These are phyloP conservation scores for Crocuta crocuta DNA, from an alignment of 2,113 vertebrate genomes.

Conservation along the genomic window DNA sequence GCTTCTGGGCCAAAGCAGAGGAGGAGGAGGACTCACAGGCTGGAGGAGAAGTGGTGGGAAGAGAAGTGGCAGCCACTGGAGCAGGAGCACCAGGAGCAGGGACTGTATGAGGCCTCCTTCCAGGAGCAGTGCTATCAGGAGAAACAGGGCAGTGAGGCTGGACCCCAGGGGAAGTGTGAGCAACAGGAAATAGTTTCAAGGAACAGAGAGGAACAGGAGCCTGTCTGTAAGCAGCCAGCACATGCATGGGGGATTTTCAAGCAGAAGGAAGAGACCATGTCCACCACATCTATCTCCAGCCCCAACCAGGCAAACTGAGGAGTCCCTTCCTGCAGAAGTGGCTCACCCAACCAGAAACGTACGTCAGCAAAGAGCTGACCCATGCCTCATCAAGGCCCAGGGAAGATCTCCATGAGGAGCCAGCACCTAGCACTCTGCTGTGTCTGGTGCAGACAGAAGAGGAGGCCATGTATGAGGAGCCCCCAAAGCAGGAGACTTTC, in stretches of 20 bases:
- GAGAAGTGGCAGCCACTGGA: constrained; percentile 91
- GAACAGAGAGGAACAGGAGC: constrained; percentile 90
- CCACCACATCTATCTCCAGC: neutral
- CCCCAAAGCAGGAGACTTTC: constrained; percentile 54
- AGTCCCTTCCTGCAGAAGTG: constrained; percentile 96
- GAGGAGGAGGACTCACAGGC: constrained; percentile 94
- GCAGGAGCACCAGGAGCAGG: constrained; percentile 90
- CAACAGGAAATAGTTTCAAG: constrained; percentile 87
- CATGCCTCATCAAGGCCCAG: constrained; percentile 22
- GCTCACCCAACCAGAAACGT: constrained; percentile 84
- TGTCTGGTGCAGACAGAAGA: constrained; percentile 38
- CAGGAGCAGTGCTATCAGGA: constrained; percentile 90
- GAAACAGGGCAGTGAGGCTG: constrained; percentile 87
- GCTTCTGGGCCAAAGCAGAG: constrained; percentile 98
- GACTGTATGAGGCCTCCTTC: constrained; percentile 89
- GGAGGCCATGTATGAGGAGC: constrained; percentile 76
- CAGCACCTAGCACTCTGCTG: neutral
- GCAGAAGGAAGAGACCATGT: constrained; percentile 89
- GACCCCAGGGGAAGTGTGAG: constrained; percentile 88
- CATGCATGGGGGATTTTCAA: constrained; percentile 96
- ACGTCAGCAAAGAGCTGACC: constrained; percentile 69
- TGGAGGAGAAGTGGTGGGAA: constrained; percentile 89
- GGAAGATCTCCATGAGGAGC: constrained; percentile 38
- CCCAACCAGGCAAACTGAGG: constrained; percentile 91
- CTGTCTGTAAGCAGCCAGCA: constrained; percentile 88